These are phyloP conservation scores for Craniophora ligustri DNA, from an alignment of 2,888 invertebrate species.

Conservation along the genomic window DNA sequence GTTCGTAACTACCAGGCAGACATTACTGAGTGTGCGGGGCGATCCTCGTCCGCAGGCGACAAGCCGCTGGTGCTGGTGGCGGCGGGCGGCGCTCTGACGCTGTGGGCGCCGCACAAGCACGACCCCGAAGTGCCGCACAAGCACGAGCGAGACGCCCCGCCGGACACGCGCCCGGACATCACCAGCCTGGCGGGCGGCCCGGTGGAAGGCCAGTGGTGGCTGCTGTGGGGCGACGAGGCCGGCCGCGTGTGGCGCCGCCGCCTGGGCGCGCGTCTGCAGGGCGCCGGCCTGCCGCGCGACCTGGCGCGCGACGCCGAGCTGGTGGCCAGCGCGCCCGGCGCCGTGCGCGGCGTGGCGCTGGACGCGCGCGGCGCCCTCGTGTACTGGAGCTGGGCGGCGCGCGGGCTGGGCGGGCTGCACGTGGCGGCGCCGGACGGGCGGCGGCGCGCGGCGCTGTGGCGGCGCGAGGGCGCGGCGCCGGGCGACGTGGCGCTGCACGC, in stretches of 20 bases:
- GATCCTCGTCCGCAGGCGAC: constrained; percentile 69
- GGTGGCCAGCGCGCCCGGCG: too few species aligned
- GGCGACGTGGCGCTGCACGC: constrained; percentile 92
- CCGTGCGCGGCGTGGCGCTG: constrained; percentile 92
- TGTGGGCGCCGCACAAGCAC: constrained; percentile 90
- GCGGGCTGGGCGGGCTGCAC: constrained; percentile 66
- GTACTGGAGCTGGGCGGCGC: constrained; percentile 79
- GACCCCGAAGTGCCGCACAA: constrained; percentile 34
- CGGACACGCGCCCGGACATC: constrained; percentile 71
- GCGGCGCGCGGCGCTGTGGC: constrained; percentile 86
- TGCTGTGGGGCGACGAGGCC: constrained; percentile 76
- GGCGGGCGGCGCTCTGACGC: constrained; percentile 89
- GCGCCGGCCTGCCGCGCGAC: constrained; percentile 91
- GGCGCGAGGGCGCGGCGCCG: constrained; percentile 88
- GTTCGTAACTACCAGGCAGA: too few species aligned
- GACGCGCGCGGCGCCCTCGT: constrained; percentile 89
- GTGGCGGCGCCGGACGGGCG: constrained; percentile 79
- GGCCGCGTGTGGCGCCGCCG: constrained; percentile 51
- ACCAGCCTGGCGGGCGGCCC: constrained; percentile 64
- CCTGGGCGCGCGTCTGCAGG: constrained; percentile 91
- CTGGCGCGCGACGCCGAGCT: constrained; percentile 93
- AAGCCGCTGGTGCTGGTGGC: constrained; percentile 91
- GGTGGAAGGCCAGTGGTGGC: constrained; percentile 68
- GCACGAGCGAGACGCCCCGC: constrained; percentile 40
- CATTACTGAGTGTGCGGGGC: constrained; percentile 62